Conservation (phyloP, 2,113 vertebrate genomes). For the Gavialis gangeticus region DNA sequence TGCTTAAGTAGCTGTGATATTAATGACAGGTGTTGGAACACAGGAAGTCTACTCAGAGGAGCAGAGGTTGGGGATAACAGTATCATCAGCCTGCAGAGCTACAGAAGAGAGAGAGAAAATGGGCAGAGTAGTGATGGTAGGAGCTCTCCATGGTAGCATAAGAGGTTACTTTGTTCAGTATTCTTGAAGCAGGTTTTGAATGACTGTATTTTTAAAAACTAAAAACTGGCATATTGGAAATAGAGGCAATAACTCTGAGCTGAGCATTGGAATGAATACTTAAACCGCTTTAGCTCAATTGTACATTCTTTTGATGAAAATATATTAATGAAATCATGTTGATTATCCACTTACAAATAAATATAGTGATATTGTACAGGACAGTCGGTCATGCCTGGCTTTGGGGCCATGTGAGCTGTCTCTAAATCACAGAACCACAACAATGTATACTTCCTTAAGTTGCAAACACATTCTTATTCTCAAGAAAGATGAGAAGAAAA, state of each 20-base stretch:
- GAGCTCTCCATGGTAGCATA: constrained; percentile 62
- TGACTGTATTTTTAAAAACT: not conserved
- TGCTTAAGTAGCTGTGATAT: no score
- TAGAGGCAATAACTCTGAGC: not conserved
- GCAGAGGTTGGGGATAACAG: not conserved
- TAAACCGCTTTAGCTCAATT: not conserved
- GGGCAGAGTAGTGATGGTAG: not conserved
- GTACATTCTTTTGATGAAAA: not conserved
- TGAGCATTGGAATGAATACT: not conserved
- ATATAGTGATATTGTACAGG: not conserved
- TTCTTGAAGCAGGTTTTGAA: not conserved
- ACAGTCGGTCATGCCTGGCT: not conserved
- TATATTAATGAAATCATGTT: not conserved
- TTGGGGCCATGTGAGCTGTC: no score
- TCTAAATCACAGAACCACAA: no score
- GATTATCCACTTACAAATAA: not conserved
- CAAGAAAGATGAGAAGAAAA: no score
- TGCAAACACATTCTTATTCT: no score
- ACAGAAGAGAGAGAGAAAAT: not conserved
- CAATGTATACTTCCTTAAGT: no score
- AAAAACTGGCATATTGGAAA: not conserved
- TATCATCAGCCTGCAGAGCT: not conserved
- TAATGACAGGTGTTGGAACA: not conserved
- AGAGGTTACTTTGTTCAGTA: not conserved
- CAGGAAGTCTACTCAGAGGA: not conserved